Percentiles rank a stretch among this genome's conserved stretches.
These are phyloP conservation scores for Gila robusta DNA, from an alignment of 2,797 vertebrate species.

Conservation along the genomic window DNA sequence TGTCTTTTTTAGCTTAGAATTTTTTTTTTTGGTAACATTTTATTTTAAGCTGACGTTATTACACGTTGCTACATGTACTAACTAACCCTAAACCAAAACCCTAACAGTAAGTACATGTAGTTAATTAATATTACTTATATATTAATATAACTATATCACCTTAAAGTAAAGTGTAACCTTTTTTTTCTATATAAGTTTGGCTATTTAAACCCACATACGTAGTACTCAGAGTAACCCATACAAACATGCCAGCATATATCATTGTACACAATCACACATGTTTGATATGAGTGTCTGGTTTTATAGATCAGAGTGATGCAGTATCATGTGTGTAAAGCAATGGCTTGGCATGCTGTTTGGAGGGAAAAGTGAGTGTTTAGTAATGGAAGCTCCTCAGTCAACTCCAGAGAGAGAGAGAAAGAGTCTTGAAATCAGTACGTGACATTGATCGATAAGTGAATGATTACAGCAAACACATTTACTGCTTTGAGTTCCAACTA, in stretches of 20 bases:
- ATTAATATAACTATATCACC: too few relatives aligned
- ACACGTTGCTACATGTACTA: too few relatives aligned
- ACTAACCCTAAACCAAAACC: too few relatives aligned
- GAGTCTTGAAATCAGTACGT: constrained; percentile 17
- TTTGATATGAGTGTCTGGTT: constrained; percentile 73
- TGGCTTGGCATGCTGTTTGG: constrained; percentile 3
- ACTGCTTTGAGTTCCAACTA: constrained; percentile 40
- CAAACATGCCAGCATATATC: background rate
- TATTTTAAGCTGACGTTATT: too few relatives aligned
- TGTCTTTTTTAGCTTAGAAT: too few relatives aligned
- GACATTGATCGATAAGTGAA: constrained; percentile 46
- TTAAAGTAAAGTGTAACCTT: background rate
- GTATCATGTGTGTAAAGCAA: constrained; percentile 69
- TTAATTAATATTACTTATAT: too few relatives aligned
- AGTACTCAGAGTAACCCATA: background rate
- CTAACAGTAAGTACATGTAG: too few relatives aligned
- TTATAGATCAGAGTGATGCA: constrained; percentile 71
- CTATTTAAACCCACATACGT: background rate
- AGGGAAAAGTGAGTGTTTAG: constrained; percentile 10
- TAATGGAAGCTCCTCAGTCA: background rate
- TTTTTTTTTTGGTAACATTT: too few relatives aligned
- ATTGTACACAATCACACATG: constrained; percentile 52
- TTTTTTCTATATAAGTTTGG: background rate
- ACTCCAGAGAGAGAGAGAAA: constrained; percentile 5
- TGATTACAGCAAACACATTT: constrained; percentile 41